These are phyloP conservation scores for Melanerpes formicivorus DNA, from an alignment of 2,113 vertebrate species.

Conservation along the genomic window DNA sequence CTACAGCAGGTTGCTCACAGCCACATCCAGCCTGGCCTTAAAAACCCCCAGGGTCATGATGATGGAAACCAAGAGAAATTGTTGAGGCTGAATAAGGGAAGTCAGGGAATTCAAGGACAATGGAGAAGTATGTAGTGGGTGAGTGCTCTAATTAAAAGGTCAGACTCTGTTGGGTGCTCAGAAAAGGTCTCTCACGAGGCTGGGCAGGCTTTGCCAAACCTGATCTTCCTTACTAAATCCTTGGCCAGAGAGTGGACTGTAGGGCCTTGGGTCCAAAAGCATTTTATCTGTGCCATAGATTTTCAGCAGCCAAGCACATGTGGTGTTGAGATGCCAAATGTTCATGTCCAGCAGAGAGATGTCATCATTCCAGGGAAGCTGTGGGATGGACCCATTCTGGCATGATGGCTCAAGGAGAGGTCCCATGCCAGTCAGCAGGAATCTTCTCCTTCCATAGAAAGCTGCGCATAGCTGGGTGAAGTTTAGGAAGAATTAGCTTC, in stretches of 20 bases:
- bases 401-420: neutral
- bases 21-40: no score
- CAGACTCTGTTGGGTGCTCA: neutral
- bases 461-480: neutral
- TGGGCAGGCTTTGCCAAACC: neutral
- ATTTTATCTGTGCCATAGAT: neutral
- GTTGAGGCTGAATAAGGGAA: neutral
- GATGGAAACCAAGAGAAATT: neutral
- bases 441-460: neutral
- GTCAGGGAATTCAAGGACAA: neutral
- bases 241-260: neutral
- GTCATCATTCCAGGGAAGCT: neutral
- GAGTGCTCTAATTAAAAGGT: constrained; percentile 1
- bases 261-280: neutral
- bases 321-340: accelerated
- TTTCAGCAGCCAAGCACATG: accelerated
- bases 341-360: neutral
- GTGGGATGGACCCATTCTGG: neutral
- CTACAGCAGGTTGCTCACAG: no score
- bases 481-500: neutral
- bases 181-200: neutral
- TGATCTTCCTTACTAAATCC: constrained; percentile 8
- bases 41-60: no score
- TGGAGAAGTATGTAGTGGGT: neutral
- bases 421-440: accelerated